Base-by-base conservation (phyloP, 2,888 invertebrate species). In the Dynastes grantii region DNA sequence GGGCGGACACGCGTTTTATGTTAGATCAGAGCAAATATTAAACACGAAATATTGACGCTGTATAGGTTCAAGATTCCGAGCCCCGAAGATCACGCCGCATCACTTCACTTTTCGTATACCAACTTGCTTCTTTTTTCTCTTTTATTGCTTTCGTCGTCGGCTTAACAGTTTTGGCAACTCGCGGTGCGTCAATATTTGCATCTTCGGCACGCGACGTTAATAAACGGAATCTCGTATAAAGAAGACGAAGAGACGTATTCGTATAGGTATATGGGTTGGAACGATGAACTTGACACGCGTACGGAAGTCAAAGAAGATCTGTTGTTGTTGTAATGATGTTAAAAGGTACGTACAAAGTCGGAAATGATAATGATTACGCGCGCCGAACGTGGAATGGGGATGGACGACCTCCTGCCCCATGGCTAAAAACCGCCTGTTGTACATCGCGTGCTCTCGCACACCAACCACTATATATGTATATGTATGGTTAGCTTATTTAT, bases 251-350 rank as follows among this genome's bases (percentile, higher is more conserved):
- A 37, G 5, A 37, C 2, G 32, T 5, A 5, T 37, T 5, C 32
- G 32, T 37, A 37, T 61, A 61, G 27, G 29, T 70, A 37, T 64
- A 79, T 80, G 83, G 84, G 85, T 80, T 84, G 81, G 83, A 82
- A 75, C 83, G 85, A 85, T 86, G 87, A 85, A 85, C 87, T 58
- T 73, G 83, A 86, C 83, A 83, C 86, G 22, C 86, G 55, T 22
- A 58, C 55, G 87, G 88, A 87, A 87, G 87, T 87, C 82, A 78
- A 84, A 84, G 85, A 83, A 81, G 83, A 81, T 84, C 82, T 78
- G 32, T 37, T 37, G 32, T 37, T 5, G 32, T 5, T 37, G 78
- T 58, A 22, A 68, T 83, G 45, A 45, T 45, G 45, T 45, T 45
- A 45, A 45, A 45, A 45, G 84, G 32, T 63, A 67, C 45, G 49